phyloP scores from a whole-genome alignment of 2,888 invertebrate species.

The Lithophane socia region DNA sequence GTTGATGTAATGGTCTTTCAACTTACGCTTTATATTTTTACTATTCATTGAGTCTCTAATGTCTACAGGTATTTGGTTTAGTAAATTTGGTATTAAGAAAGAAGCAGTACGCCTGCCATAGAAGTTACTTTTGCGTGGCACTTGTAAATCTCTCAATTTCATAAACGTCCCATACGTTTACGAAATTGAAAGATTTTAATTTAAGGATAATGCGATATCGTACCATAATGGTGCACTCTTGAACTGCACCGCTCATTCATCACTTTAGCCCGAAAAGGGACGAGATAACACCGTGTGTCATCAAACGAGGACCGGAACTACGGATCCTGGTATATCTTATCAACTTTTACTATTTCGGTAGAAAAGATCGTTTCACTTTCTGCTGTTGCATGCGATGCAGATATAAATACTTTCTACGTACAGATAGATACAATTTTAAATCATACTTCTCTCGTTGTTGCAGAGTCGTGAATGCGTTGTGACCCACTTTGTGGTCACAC shows the following conservation, averaged over 20 bases:
- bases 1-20: too few species aligned
- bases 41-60: too few species aligned
- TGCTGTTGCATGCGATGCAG: constrained; percentile 34
- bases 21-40: too few species aligned
- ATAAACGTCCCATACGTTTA: too few species aligned
- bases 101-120: too few species aligned
- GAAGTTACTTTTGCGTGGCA: too few species aligned
- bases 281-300: constrained; percentile 41
- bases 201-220: constrained; percentile 42
- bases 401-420: constrained; percentile 35
- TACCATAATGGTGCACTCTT: constrained; percentile 43
- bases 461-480: constrained; percentile 19
- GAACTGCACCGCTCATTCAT: constrained; percentile 37
- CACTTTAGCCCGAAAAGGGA: constrained; percentile 34
- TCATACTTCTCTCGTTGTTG: constrained; percentile 21
- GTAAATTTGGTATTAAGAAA: too few species aligned
- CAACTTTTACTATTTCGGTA: constrained; percentile 26
- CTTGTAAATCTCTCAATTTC: constrained; percentile 3
- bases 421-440: constrained; percentile 23
- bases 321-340: constrained; percentile 50
- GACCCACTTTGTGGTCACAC: constrained; percentile 31
- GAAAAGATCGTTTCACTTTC: constrained; percentile 11
- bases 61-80: too few species aligned
- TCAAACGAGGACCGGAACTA: constrained; percentile 36
- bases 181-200: too few species aligned